Percentiles rank a stretch among this genome's conserved stretches.
Evolutionary conservation across 2,113 vertebrate genomes (phyloP).

Genomic region (Crocuta crocuta): DNA sequence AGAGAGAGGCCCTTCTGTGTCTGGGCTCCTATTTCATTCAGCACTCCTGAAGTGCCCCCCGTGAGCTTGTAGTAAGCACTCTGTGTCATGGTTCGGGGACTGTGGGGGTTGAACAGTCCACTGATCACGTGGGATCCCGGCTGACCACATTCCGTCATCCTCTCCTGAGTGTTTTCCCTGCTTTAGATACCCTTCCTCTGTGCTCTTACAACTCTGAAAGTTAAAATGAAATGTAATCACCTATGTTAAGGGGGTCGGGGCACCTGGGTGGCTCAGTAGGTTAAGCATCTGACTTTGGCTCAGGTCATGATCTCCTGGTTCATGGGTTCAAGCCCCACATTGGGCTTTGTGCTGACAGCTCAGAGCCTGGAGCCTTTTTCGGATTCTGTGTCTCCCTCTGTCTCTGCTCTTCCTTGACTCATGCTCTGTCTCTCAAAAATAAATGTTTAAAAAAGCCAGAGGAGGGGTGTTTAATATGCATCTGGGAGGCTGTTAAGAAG

Average conservation of each 20-base stretch:
- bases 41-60: too few species aligned
- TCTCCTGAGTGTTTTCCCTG: not conserved
- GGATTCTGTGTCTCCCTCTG: too few species aligned
- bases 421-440: too few species aligned
- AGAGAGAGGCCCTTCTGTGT: not conserved
- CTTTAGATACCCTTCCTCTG: not conserved
- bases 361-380: too few species aligned
- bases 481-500: not conserved
- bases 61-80: too few species aligned
- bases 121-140: not conserved
- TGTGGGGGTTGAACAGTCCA: not conserved
- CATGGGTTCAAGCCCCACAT: too few species aligned
- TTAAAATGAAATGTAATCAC: not conserved
- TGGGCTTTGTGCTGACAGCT: too few species aligned
- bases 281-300: too few species aligned
- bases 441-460: too few species aligned
- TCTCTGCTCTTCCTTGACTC: too few species aligned
- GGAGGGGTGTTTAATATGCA: not conserved
- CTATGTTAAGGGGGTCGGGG: not conserved
- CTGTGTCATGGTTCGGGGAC: not conserved
- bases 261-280: too few species aligned
- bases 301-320: too few species aligned
- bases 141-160: not conserved
- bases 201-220: not conserved
- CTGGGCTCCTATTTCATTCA: not conserved